These are phyloP conservation scores for Brachystomella parvula DNA, from an alignment of 1,140 invertebrate species.

Conservation along the genomic window DNA sequence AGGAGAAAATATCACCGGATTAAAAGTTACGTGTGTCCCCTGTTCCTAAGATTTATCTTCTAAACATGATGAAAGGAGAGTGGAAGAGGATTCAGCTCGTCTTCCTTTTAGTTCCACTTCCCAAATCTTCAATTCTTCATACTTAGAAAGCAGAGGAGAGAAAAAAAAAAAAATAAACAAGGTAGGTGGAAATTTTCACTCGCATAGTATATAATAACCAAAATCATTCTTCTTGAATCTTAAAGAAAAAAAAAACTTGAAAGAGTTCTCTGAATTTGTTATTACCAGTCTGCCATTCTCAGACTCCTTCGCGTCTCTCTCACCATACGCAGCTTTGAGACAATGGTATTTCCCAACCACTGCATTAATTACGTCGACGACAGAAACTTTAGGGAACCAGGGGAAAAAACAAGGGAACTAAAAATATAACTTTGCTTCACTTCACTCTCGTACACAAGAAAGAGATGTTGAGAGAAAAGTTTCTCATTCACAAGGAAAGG, in stretches of 20 bases:
- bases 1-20: conserved; percentile 17
- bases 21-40: conserved; percentile 11
- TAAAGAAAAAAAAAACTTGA: too few relatives aligned
- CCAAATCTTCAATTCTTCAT: conserved; percentile 4
- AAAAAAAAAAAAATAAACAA: not conserved
- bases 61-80: conserved; percentile 15
- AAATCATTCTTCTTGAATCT: too few relatives aligned
- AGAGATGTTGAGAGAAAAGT: not conserved
- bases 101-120: not conserved
- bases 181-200: too few relatives aligned
- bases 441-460: not conserved
- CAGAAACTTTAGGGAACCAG: not conserved
- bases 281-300: too few relatives aligned
- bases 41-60: conserved; percentile 8
- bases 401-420: not conserved
- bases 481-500: not conserved
- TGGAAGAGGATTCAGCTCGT: not conserved
- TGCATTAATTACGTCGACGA: not conserved
- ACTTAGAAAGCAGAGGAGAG: too few relatives aligned
- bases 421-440: too few relatives aligned
- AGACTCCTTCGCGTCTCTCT: too few relatives aligned
- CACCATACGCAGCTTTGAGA: too few relatives aligned
- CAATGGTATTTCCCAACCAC: too few relatives aligned
- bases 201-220: too few relatives aligned
- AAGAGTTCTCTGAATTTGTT: too few relatives aligned